Evolutionary conservation across 2,888 invertebrate genomes (phyloP), one percentile per base, ranked within the genome.

Genomic region (Caenorhabditis doughertyi): DNA sequence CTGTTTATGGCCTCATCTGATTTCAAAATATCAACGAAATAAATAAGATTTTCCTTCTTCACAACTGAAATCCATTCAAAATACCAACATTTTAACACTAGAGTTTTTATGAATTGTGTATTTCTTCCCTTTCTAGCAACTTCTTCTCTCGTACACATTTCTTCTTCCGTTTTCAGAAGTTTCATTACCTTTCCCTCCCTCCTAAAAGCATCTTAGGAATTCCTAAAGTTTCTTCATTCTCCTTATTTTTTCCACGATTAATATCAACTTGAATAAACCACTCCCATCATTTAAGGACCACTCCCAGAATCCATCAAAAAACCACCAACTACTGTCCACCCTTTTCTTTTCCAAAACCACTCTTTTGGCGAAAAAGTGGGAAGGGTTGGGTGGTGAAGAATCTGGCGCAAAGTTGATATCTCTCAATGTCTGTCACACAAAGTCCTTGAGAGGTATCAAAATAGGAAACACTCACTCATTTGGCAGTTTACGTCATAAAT

Each of bases 371-470:
- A 51, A 18, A 67, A 51, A 39, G 67, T 60, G 67, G 35, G 53
- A 21, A 4, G 35, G 42, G n/a, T n/a, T n/a, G n/a, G n/a, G n/a
- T n/a, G n/a, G n/a, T n/a, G n/a, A n/a, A 13, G 27, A 39, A 49
- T 32, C 47, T 71, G 60, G 71, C 71, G 71, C 71, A 39, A 58
- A 71, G 51, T 47, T n/a, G n/a, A n/a, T n/a, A 49, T 39, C 29
- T 18, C 18, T 42, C 42, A 44, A 21, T 49, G 9, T 32, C 44
- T 56, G 49, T 49, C 65, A 51, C 23, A 23, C 2, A 49, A 58
- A 72, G 72, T 72, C 60, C 72, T 72, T 72, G 72, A 60, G 51
- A 68, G 60, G 62, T 72, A 72, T 72, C 72, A 72, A 72, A 72
- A 62, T 72, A 44, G 60, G 49, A 51, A 62, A 62, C 51, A 49